Evolutionary conservation across 2,888 invertebrate genomes (phyloP).

Genomic region (Drosophila demipolita): DNA sequence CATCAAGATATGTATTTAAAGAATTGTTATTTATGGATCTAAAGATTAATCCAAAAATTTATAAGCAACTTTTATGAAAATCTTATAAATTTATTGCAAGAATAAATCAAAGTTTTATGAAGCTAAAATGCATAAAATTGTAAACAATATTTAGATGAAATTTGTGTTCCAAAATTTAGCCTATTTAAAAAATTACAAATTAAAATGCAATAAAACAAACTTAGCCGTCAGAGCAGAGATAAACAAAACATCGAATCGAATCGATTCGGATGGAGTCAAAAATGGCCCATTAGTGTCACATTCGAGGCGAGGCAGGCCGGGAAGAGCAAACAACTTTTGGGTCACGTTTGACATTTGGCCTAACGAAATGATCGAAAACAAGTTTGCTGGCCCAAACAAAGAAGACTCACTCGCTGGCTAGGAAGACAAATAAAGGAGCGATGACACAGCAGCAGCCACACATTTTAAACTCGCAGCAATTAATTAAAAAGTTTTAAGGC

Average conservation of each 20-base stretch:
- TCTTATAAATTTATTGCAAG: background rate
- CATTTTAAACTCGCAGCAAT: conserved; percentile 55
- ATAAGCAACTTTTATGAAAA: background rate
- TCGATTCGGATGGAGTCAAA: conserved; percentile 50
- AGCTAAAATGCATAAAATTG: conserved; percentile 56
- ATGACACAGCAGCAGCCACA: conserved; percentile 11
- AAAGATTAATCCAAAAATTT: background rate
- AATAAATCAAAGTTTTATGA: conserved; percentile 48
- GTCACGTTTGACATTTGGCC: conserved; percentile 73
- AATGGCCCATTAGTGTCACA: conserved; percentile 78
- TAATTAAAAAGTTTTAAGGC: conserved; percentile 77
- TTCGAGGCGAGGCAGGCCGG: conserved; percentile 44
- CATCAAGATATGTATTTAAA: conserved; percentile 4
- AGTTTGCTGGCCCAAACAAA: conserved; percentile 4
- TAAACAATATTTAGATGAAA: conserved; percentile 43
- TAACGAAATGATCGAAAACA: conserved; percentile 38
- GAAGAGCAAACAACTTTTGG: conserved; percentile 65
- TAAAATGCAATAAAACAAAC: conserved; percentile 62
- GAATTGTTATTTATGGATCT: conserved; percentile 10
- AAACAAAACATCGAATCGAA: conserved; percentile 31
- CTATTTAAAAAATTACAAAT: conserved; percentile 64
- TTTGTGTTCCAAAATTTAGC: conserved; percentile 39
- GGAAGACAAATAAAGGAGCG: background rate
- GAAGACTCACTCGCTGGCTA: background rate
- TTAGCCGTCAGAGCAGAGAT: conserved; percentile 14